Base-by-base conservation (phyloP, 1,140 invertebrate species). In the Lucilia cuprina region DNA sequence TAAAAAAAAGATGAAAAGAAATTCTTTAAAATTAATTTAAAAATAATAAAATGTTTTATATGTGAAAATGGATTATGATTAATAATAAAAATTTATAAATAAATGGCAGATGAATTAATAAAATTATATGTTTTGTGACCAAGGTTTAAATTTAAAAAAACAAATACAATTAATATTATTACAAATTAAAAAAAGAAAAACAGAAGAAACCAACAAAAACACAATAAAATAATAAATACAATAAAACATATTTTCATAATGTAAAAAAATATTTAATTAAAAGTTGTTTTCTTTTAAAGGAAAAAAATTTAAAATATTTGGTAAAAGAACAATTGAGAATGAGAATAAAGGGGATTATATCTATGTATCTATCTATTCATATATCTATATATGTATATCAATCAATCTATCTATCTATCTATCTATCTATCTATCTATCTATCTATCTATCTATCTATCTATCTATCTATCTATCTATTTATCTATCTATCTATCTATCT, bases 161-260 rank as follows among this genome's bases (percentile, higher is more conserved):
- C 19, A 60, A 82, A 55, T 70, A 70, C 19, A 80, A 50, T 80
- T 49, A 78, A 78, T 78, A 78, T 78, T 80, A 80, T 77, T 49
- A 80, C 35, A 80, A 47, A 47, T 35, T 35, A 75, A 77, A 77
- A 13, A 77, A 41, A 77, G n/a, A 47, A 78, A 41, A 47, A 78
- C 9, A 41, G 34, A 30, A 30, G 25, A 30, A 30, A 2, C 25
- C 34, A 78, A 78, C 75, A 35, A 78, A 78, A 41, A 35, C 34
- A 78, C 17, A 49, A 80, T n/a, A 80, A 80, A 78, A 80, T 21
- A 80, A 80, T 8, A 78, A 49, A 80, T 49, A 50, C 10, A 80
- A 80, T 25, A 80, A 80, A 80, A 80, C 41, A 25, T 80, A 80
- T 80, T 80, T 80, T 80, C 77, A 80, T 80, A 80, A 80, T 49